A percentile compares a stretch with the other conserved stretches of the same genome.
These are phyloP conservation scores for Drosophila punjabiensis DNA, from an alignment of 1,140 invertebrate genomes.

Conservation along the genomic window DNA sequence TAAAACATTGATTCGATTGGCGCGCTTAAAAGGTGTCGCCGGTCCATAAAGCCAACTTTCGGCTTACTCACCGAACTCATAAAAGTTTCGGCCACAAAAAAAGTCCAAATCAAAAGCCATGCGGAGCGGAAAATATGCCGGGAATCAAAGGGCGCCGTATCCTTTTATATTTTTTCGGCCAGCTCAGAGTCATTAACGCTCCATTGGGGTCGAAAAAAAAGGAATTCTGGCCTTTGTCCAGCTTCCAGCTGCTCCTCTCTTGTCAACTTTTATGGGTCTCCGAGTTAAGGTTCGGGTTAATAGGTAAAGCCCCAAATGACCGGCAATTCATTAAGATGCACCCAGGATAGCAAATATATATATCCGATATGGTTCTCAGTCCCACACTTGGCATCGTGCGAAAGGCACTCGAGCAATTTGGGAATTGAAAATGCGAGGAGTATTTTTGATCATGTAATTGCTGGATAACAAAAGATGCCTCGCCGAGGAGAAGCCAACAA, in stretches of 20 bases:
- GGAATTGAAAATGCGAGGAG: constrained; percentile 52
- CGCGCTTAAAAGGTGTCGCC: constrained; percentile 83
- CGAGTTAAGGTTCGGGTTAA: constrained; percentile 48
- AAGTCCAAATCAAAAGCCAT: constrained; percentile 11
- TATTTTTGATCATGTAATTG: constrained; percentile 78
- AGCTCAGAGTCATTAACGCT: constrained; percentile 48
- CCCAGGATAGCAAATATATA: constrained; percentile 44
- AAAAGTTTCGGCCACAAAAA: constrained; percentile 58
- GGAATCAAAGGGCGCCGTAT: constrained; percentile 75
- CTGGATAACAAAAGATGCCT: constrained; percentile 19
- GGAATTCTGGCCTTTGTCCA: constrained; percentile 31
- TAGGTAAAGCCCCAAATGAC: constrained; percentile 66
- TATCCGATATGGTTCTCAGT: constrained; percentile 61
- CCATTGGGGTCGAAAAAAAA: constrained; percentile 21
- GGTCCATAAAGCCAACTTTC: constrained; percentile 36
- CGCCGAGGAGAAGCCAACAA: neutral
- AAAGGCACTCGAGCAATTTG: constrained; percentile 71
- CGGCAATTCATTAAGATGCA: constrained; percentile 76
- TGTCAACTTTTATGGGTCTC: constrained; percentile 69
- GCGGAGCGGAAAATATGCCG: constrained; percentile 16
- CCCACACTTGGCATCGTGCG: constrained; percentile 70
- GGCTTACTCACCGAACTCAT: constrained; percentile 52
- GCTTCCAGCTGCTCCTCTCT: constrained; percentile 72
- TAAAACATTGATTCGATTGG: constrained; percentile 84
- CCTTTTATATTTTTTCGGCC: constrained; percentile 47